Conservation (phyloP, 2,888 invertebrate genomes). For the Ichneumoninae sp. region DNA sequence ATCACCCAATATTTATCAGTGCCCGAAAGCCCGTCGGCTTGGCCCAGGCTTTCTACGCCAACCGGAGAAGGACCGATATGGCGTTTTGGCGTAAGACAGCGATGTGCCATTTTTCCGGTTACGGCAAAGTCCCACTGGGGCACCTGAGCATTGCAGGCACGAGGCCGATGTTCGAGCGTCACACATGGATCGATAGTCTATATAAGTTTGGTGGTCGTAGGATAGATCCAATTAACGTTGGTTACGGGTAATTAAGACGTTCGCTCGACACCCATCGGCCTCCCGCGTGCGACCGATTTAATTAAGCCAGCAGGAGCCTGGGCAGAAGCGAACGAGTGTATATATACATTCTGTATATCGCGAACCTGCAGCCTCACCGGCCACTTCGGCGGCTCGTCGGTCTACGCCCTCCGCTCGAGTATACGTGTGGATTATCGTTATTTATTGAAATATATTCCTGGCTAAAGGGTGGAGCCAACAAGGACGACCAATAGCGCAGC, state of each 20-base stretch:
- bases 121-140: constrained; percentile 7
- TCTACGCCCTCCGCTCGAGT: constrained; percentile 54
- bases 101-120: no score
- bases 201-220: constrained; percentile 38
- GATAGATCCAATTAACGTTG: constrained; percentile 50
- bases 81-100: no score
- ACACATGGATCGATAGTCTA: constrained; percentile 28
- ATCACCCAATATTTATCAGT: no score
- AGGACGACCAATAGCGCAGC: constrained; percentile 76
- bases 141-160: neutral
- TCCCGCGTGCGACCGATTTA: constrained; percentile 70
- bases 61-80: no score
- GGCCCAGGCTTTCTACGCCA: no score
- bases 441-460: constrained; percentile 80
- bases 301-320: constrained; percentile 68
- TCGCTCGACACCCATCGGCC: constrained; percentile 51
- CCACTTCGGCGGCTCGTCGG: constrained; percentile 27
- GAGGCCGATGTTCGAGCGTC: neutral
- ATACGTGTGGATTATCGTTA: constrained; percentile 74
- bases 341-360: constrained; percentile 4
- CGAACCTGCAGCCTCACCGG: constrained; percentile 5
- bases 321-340: constrained; percentile 2
- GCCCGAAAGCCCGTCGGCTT: no score
- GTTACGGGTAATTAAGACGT: constrained; percentile 74
- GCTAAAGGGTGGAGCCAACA: constrained; percentile 79